These are phyloP conservation scores for Dryoscopus gambensis DNA, from an alignment of 2,113 vertebrate genomes.

Conservation along the genomic window DNA sequence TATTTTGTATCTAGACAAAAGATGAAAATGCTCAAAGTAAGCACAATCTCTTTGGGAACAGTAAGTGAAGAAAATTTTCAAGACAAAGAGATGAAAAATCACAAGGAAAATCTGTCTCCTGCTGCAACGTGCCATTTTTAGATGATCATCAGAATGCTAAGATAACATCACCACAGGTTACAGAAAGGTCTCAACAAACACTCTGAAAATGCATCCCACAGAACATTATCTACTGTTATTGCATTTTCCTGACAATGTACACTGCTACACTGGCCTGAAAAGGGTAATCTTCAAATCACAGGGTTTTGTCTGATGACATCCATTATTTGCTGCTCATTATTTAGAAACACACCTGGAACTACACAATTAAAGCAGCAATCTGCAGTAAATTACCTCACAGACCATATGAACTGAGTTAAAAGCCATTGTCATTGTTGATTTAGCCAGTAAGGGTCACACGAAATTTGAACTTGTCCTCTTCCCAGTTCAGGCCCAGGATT, in stretches of 20 bases:
- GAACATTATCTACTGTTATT: not conserved
- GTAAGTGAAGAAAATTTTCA: not conserved
- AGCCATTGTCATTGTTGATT: not conserved
- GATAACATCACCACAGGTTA: not conserved
- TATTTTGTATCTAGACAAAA: not conserved
- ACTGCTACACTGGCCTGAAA: not conserved
- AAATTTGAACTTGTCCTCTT: not conserved
- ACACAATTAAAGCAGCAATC: not conserved
- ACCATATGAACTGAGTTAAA: not conserved
- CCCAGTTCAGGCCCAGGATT: not conserved
- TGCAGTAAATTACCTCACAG: not conserved
- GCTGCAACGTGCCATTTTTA: not conserved
- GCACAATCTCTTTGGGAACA: not conserved
- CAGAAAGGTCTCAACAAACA: not conserved
- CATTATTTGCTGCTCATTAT: conserved; percentile 4
- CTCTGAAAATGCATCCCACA: not conserved
- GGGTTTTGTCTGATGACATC: not conserved
- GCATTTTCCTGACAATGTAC: not conserved
- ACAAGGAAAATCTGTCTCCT: not conserved
- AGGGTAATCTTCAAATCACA: not conserved
- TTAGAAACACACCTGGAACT: conserved; percentile 12
- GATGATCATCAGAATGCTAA: not conserved
- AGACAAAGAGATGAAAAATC: not conserved
- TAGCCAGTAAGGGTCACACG: not conserved
- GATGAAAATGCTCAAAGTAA: not conserved